Evolutionary conservation across 1,140 invertebrate genomes (phyloP), one percentile per base, ranked within the genome.

Genomic region (Drosophila auraria): DNA sequence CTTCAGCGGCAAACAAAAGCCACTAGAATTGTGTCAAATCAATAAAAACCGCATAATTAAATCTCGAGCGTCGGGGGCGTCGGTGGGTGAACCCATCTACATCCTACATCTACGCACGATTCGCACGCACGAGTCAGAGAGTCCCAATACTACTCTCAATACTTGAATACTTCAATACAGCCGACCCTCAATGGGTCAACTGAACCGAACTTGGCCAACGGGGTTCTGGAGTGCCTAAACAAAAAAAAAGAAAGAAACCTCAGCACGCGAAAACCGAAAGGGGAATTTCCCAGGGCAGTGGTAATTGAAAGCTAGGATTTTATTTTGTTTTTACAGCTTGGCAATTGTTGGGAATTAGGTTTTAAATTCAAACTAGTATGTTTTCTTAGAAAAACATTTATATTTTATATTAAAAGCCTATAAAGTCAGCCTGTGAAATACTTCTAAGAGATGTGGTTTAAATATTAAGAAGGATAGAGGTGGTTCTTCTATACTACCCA

Each of bases 11-110:
- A 40, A 42, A 33, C 36, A 78, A 76, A 86, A 87, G 66, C 75
- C 68, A 62, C 78, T 80, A 78, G 70, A 92, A 92, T 90, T 92
- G 90, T 92, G 90, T 92, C 90, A 92, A 92, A 92, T 92, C 90
- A 78, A 92, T 92, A 92, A 87, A 83, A 83, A 70, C 70, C 77
- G 90, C 90, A 90, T 91, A 91, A 90, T 92, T 91, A 87, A 91
- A 91, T 91, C 84, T 82, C 59, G 60, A 33, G 72, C 75, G 69
- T 40, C 53, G 66, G 82, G 82, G 82, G 86, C 64, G 86, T 68
- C 51, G 44, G 66, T 77, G 71, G 73, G 62, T 56, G 53, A 56
- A 36, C 44, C 44, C 40, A n/a, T 5, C 20, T 20, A 54, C 47
- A 44, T 50, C 6, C 40, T 42, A n/a, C 60, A 59, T 63, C 70